Base-by-base conservation (phyloP, 1,140 invertebrate genomes). In the Leguminivora glycinivorella region DNA sequence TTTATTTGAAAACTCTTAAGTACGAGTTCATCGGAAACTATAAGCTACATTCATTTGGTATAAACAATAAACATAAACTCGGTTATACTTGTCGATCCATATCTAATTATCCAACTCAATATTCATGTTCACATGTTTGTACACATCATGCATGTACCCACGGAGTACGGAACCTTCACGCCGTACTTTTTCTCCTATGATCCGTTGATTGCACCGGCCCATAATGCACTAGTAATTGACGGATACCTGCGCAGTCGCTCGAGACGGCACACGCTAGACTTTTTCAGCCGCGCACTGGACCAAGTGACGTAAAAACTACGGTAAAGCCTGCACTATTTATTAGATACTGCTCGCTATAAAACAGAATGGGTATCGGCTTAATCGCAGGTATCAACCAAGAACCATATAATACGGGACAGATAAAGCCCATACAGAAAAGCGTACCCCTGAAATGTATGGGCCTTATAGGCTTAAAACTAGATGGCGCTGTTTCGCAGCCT, bases 181-280 rank as follows among this genome's bases (percentile, higher is more conserved):
- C 47, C 47, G 10, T 17, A 52, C 47, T 52, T 52, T 52, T 52
- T 52, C 47, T 52, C 47, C 47, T 52, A 52, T 52, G 47, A 52
- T 52, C 47, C 47, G 47, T 52, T 52, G 19, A 52, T 22, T 52
- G 19, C 47, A 52, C 47, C 17, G 47, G 47, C 17, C 47, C 47
- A 52, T 52, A 52, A 52, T 52, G 47, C 47, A 52, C 47, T 52
- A 52, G 47, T 52, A 52, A 52, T 52, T 52, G 47, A 52, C 47
- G 47, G 47, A 52, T 52, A 22, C 47, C 47, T 52, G 47, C 19
- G 47, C 47, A 52, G 47, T 19, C 17, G 47, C 17, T 52, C 47
- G 47, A 52, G 47, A 52, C 47, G 47, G 47, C 47, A n/a, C 47
- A 52, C 47, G 47, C 47, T 52, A 52, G 47, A 52, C 47, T 52